phyloP scores from a whole-genome alignment of 2,113 vertebrate genomes.

The Chlorocebus sabaeus region DNA sequence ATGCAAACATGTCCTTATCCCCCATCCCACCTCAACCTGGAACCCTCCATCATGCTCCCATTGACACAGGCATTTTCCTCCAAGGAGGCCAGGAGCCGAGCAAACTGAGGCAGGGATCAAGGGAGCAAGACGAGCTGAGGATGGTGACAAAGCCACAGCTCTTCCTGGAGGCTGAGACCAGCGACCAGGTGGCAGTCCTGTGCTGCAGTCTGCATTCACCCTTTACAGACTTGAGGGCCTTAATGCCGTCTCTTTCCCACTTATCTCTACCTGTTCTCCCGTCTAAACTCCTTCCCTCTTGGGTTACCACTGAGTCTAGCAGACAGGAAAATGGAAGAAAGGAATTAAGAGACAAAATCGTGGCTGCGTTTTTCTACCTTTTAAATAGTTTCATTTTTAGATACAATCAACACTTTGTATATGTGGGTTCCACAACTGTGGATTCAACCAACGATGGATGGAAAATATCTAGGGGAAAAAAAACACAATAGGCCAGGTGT shows the following conservation, averaged over 20 bases:
- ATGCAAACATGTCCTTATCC: background rate
- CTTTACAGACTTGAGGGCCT: background rate
- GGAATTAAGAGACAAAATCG: background rate
- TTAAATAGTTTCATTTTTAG: background rate
- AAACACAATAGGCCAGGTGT: background rate
- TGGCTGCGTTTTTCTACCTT: background rate
- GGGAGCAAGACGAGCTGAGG: background rate
- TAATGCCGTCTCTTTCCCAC: background rate
- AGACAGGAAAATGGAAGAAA: background rate
- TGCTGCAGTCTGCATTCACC: background rate
- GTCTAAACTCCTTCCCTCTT: background rate
- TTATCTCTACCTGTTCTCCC: background rate
- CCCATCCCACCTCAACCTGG: background rate
- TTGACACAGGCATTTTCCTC: background rate
- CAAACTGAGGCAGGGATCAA: background rate
- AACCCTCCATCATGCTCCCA: background rate
- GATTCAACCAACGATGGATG: background rate
- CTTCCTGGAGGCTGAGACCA: background rate
- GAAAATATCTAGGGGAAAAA: background rate
- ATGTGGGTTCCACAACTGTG: background rate
- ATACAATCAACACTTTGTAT: background rate
- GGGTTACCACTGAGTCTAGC: background rate
- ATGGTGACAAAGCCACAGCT: background rate
- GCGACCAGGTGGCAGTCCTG: rapidly evolving
- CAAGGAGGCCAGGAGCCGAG: background rate